Evolutionary conservation across 2,113 vertebrate genomes (phyloP).

Genomic region (Coracopsis vasa): DNA sequence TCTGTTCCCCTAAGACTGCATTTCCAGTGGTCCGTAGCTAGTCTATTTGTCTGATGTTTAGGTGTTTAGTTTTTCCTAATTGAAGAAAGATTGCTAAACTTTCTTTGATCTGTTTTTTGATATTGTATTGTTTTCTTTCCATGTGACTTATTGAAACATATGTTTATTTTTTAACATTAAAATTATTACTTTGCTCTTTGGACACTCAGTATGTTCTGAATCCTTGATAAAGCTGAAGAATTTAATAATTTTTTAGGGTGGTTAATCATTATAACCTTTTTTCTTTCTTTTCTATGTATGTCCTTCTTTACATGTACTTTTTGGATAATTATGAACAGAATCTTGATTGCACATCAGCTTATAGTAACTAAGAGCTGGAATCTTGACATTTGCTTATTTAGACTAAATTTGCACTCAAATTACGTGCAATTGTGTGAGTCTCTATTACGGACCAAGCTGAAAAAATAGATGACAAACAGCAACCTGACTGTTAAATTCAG

Average conservation of each 20-base stretch:
- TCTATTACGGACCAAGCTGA: not conserved
- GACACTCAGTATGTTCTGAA: not conserved
- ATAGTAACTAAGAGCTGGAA: not conserved
- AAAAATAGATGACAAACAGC: not conserved
- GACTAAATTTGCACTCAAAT: not conserved
- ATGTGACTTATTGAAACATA: not conserved
- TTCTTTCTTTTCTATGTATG: not conserved
- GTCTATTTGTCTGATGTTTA: not conserved
- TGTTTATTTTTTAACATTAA: not conserved
- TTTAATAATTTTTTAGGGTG: not conserved
- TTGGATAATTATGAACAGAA: not conserved
- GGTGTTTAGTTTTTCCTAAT: not conserved
- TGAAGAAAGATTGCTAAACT: not conserved
- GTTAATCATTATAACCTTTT: not conserved
- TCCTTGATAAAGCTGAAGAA: not conserved
- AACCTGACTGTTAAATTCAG: not conserved
- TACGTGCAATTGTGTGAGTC: not conserved
- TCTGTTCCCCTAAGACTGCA: not conserved
- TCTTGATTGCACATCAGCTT: rapidly evolving
- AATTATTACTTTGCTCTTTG: not conserved
- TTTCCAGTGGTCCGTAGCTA: not conserved
- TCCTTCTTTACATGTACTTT: not conserved
- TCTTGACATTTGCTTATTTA: not conserved
- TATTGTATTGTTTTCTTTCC: not conserved
- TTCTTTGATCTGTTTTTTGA: not conserved